phyloP scores from a whole-genome alignment of 2,888 invertebrate genomes.

The Onthophagus sagittarius region DNA sequence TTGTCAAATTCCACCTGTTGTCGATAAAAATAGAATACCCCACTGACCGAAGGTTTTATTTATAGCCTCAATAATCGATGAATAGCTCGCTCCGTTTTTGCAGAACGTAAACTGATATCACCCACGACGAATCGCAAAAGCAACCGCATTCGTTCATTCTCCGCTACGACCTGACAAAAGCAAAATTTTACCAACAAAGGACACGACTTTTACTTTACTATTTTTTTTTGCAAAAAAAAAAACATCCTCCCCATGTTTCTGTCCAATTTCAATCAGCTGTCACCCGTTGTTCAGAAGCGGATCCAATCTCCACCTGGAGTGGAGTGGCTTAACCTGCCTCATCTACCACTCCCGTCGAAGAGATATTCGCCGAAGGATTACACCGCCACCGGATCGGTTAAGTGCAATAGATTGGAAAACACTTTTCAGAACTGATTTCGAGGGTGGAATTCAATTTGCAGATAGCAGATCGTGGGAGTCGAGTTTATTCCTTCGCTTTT shows the following conservation, averaged over 20 bases:
- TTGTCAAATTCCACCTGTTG: not conserved
- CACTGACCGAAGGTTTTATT: not conserved
- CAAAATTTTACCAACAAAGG: not conserved
- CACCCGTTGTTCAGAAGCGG: not conserved
- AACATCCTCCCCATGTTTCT: not conserved
- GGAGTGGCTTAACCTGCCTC: not conserved
- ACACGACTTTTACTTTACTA: not conserved
- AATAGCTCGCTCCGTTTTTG: not conserved
- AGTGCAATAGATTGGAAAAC: not conserved
- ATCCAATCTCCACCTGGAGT: not conserved
- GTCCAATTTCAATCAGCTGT: not conserved
- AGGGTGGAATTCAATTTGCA: not conserved
- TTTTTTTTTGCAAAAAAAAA: not conserved
- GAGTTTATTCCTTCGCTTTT: not conserved
- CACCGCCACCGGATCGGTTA: not conserved
- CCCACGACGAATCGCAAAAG: not conserved
- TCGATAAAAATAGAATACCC: not conserved
- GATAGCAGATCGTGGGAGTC: not conserved
- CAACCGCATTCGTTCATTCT: too few relatives aligned
- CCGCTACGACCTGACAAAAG: not conserved
- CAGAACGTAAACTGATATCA: not conserved
- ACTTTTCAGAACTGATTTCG: not conserved
- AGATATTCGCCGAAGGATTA: not conserved
- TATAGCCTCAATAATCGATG: not conserved
- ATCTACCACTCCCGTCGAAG: not conserved